Evolutionary conservation across 1,140 invertebrate genomes (phyloP).

Genomic region (Drosophila lacteicornis): DNA sequence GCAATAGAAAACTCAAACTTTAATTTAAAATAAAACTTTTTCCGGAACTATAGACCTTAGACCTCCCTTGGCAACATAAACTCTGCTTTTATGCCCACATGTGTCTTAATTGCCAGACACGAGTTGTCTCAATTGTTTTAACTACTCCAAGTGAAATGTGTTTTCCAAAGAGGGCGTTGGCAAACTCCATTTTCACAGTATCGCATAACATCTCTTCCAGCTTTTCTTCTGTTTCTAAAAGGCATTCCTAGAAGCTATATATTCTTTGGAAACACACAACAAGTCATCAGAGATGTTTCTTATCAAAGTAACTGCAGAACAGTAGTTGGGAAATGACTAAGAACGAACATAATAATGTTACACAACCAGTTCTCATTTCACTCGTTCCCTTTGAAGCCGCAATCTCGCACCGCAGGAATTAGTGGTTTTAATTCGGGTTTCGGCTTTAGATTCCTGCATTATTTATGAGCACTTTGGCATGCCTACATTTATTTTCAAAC

Average conservation of each 20-base stretch:
- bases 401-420: neutral
- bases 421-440: slow-evolving; percentile 9
- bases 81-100: neutral
- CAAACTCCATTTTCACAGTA: neutral
- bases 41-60: neutral
- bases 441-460: slow-evolving; percentile 48
- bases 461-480: slow-evolving; percentile 58
- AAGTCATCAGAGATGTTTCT: neutral
- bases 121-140: slow-evolving; percentile 7
- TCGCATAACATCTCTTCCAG: neutral
- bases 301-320: slow-evolving; percentile 2
- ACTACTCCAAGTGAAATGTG: slow-evolving; percentile 16
- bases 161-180: slow-evolving; percentile 2
- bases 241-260: neutral
- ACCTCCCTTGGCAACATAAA: neutral
- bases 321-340: slow-evolving; percentile 4
- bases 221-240: neutral
- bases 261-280: neutral
- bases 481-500: slow-evolving; percentile 19
- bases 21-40: no score
- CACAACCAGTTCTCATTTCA: neutral
- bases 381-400: neutral
- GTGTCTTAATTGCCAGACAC: neutral
- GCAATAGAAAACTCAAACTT: neutral
- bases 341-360: slow-evolving; percentile 13